These are phyloP conservation scores for Ceratina calcarata DNA, from an alignment of 1,140 invertebrate species.

Conservation along the genomic window DNA sequence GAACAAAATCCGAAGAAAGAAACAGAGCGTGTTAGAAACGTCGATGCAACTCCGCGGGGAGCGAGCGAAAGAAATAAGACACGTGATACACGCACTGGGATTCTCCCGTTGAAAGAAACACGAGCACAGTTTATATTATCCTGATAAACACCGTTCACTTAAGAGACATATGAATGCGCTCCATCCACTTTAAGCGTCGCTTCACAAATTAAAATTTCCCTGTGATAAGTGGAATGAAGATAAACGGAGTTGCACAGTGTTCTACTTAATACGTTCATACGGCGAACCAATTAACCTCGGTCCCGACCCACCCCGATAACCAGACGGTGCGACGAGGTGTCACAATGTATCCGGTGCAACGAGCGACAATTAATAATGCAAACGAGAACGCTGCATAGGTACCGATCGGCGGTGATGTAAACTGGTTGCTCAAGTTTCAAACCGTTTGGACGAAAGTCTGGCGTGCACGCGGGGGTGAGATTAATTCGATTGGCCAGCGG, in stretches of 20 bases:
- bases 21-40: constrained; percentile 12
- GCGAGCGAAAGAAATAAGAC: constrained; percentile 22
- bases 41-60: constrained; percentile 42
- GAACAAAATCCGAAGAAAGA: constrained; percentile 3
- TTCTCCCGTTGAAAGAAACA: constrained; percentile 2
- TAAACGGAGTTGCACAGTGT: no score
- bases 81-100: constrained; percentile 5
- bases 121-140: no score
- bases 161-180: no score
- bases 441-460: background rate
- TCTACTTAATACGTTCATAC: background rate
- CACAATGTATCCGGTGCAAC: background rate
- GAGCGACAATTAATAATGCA: constrained; percentile 20
- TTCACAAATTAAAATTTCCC: background rate
- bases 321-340: background rate
- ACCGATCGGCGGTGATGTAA: background rate
- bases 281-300: background rate
- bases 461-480: constrained; percentile 26
- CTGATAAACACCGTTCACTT: no score
- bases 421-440: background rate
- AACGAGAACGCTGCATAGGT: background rate
- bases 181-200: background rate
- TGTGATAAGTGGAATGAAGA: no score
- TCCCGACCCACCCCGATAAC: background rate
- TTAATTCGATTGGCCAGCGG: constrained; percentile 35